Conservation (phyloP, 2,797 vertebrate species). For the Pelochelys cantorii region DNA sequence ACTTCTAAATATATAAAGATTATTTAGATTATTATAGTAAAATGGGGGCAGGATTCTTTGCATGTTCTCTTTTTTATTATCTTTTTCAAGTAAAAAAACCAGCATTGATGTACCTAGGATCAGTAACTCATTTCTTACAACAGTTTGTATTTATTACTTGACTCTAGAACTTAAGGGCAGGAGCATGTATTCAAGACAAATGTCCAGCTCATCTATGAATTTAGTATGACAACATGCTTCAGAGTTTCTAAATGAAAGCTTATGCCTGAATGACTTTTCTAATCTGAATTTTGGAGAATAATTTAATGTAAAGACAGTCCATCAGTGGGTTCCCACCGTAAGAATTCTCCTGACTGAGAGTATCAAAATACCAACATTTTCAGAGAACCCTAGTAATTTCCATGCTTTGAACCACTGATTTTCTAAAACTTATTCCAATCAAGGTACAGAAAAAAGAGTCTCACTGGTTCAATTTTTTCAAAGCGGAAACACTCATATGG, state of each 20-base stretch:
- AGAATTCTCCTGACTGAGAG: background rate
- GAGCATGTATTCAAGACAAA: background rate
- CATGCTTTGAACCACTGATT: background rate
- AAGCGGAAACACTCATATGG: background rate
- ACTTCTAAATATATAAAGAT: background rate
- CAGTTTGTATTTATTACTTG: background rate
- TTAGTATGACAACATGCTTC: conserved; percentile 9
- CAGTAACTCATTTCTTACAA: background rate
- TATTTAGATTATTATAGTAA: background rate
- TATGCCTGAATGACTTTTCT: background rate
- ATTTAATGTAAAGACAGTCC: background rate
- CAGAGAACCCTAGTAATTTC: accelerated
- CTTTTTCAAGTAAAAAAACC: background rate
- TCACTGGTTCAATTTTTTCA: background rate
- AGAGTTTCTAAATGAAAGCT: background rate
- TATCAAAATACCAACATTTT: background rate
- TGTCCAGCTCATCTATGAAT: background rate
- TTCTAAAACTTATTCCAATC: background rate
- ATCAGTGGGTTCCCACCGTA: background rate
- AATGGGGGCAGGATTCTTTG: background rate
- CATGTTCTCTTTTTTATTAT: conserved; percentile 2
- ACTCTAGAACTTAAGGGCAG: conserved; percentile 7
- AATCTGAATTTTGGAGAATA: background rate
- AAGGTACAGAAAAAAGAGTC: background rate
- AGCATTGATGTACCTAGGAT: background rate